These are phyloP conservation scores for Drosophila sulfurigaster DNA, from an alignment of 1,140 invertebrate species.

Conservation along the genomic window DNA sequence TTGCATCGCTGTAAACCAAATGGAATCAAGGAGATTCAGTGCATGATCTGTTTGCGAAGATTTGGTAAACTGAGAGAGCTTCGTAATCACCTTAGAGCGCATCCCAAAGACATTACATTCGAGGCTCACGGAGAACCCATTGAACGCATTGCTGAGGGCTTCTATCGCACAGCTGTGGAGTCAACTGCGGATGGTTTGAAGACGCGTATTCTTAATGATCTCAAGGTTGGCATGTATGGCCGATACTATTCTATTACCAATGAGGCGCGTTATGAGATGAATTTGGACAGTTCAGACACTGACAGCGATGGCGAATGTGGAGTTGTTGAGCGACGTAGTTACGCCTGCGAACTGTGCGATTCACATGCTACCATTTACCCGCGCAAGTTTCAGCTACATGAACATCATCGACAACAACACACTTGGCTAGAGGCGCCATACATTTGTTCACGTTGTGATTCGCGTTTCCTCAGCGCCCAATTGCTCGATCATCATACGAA, in stretches of 20 bases:
- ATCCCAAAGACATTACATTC: conserved; percentile 63
- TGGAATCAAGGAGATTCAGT: conserved; percentile 68
- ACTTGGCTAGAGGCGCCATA: conserved; percentile 70
- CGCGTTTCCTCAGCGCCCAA: conserved; percentile 62
- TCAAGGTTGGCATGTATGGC: conserved; percentile 53
- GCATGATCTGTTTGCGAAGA: conserved; percentile 68
- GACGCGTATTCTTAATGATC: conserved; percentile 55
- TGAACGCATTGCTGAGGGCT: conserved; percentile 68
- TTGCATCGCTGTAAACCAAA: conserved; percentile 65
- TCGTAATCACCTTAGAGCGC: conserved; percentile 51
- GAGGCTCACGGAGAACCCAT: conserved; percentile 64
- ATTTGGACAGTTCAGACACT: conserved; percentile 70
- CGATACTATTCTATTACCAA: conserved; percentile 76
- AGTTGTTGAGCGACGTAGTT: conserved; percentile 60
- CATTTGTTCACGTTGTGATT: conserved; percentile 70
- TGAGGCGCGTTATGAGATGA: conserved; percentile 71
- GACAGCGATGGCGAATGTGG: conserved; percentile 67
- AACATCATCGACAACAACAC: conserved; percentile 68
- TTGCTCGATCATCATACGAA: conserved; percentile 65
- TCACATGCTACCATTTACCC: conserved; percentile 45
- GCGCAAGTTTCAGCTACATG: conserved; percentile 70
- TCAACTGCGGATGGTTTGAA: conserved; percentile 59
- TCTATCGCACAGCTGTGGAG: conserved; percentile 70
- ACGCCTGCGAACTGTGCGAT: conserved; percentile 68
- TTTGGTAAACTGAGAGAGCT: conserved; percentile 62